Evolutionary conservation across 2,797 vertebrate species (phyloP).

Genomic region (Enteromius afrohamiltoni): DNA sequence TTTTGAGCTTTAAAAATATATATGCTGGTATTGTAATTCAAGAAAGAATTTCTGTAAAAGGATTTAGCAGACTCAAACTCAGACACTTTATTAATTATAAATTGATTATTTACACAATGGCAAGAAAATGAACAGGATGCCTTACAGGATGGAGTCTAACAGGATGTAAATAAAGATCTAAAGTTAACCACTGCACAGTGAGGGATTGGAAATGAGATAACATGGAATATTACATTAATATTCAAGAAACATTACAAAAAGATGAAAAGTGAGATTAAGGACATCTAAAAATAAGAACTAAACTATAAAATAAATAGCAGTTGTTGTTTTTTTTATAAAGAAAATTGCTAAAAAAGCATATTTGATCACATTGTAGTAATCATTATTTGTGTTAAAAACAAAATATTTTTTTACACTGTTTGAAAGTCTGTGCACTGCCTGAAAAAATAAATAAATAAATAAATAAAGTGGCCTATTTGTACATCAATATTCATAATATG

Average conservation of each 20-base stretch:
- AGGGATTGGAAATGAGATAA: not conserved
- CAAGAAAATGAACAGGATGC: conserved; percentile 7
- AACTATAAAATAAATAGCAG: not conserved
- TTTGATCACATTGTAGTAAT: not conserved
- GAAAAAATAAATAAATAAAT: not conserved
- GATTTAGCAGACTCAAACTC: conserved; percentile 1
- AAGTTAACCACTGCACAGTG: conserved; percentile 11
- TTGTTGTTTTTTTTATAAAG: too few relatives aligned
- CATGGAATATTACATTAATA: not conserved
- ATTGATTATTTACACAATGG: conserved; percentile 21
- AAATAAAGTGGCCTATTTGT: not conserved
- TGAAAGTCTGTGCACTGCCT: not conserved
- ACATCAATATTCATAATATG: not conserved
- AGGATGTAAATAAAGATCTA: conserved; percentile 22
- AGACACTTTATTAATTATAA: conserved; percentile 16
- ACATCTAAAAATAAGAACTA: not conserved
- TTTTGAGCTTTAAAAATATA: conserved; percentile 1
- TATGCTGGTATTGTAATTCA: not conserved
- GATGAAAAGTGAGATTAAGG: not conserved
- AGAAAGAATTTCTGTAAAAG: not conserved
- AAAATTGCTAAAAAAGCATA: not conserved
- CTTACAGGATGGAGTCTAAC: conserved; percentile 13
- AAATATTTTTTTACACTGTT: not conserved
- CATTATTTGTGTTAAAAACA: not conserved
- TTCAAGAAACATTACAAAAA: not conserved